Percentiles rank a stretch among this genome's conserved stretches.
Conservation (phyloP, 92 coral and sea anemone genomes). For the Epizoanthus rinbou region DNA sequence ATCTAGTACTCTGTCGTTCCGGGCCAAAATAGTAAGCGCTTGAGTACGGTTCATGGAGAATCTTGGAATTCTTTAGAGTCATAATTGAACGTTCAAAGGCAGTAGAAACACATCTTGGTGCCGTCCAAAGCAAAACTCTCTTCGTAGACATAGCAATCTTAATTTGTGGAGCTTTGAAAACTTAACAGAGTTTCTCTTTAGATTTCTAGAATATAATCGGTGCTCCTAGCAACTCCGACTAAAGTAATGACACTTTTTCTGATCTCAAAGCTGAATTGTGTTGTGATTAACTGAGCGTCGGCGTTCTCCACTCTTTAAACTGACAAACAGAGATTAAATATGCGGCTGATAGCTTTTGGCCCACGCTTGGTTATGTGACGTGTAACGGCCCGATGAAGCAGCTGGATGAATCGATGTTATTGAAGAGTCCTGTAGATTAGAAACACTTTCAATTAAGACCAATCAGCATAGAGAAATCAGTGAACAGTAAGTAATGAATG, state of each 20-base stretch:
- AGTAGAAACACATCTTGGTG: conserved; percentile 93
- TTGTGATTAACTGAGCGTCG: background rate
- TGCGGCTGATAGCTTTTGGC: conserved; percentile 15
- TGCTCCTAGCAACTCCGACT: background rate
- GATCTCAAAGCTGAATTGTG: background rate
- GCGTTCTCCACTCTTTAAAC: background rate
- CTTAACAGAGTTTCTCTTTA: background rate
- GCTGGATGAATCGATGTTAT: conserved; percentile 27
- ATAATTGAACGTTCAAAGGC: conserved; percentile 95
- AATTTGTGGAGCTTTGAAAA: background rate
- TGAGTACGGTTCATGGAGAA: conserved; percentile 49
- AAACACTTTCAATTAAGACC: conserved; percentile 42
- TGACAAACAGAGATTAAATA: conserved; percentile 13
- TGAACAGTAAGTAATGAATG: conserved; percentile 34
- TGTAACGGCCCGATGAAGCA: background rate
- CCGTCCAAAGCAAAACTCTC: conserved; percentile 90
- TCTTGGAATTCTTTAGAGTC: conserved; percentile 68
- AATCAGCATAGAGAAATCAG: conserved; percentile 21
- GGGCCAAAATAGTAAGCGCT: conserved; percentile 40
- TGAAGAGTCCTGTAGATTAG: conserved; percentile 44
- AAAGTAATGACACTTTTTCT: background rate
- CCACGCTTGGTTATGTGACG: conserved; percentile 43
- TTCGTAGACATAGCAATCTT: conserved; percentile 57
- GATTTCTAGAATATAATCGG: background rate
- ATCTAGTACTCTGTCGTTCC: conserved; percentile 39